Evolutionary conservation across 1,140 invertebrate genomes (phyloP), one percentile per base, ranked within the genome.

Genomic region (Halictus rubicundus): DNA sequence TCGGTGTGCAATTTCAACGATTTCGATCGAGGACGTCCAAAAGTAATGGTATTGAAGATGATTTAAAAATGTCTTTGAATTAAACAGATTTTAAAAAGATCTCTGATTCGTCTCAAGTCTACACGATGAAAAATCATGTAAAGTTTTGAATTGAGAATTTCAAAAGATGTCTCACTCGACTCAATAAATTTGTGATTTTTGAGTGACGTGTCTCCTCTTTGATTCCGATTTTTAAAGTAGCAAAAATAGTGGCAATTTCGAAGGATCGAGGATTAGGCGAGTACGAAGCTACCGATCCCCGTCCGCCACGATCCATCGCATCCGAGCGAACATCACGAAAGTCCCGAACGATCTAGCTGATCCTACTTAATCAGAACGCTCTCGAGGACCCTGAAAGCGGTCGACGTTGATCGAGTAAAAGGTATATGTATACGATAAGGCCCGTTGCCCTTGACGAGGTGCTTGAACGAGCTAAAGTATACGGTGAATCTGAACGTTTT

Each of bases 391-490:
- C n/a, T 1, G 2, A 10, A 21, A 39, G n/a, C 39, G 70, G 54
- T 46, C 46, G 39, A 42, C 57, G 19, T 42, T 32, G 57, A 71
- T 74, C 49, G 68, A 59, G 71, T 39, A 32, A 78, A 79, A 42
- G 39, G 54, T 57, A 21, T 57, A n/a, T 57, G 54, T 66, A 72
- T 54, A 72, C 68, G 76, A 72, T 42, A 39, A 54, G 60, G 6
- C 32, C 25, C 63, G 63, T 73, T 73, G 39, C 71, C 71, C 70
- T n/a, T 68, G 78, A 74, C 78, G 78, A 79, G 63, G 78, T 60
- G 37, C 77, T 49, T 59, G 37, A 66, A 73, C 63, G 49, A 60
- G 57, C 76, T 71, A 69, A 78, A 64, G 59, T 72, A 39, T 32
- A 74, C 54, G 69, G 16, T 61, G 70, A 79, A 63, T 49, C 68